These are phyloP conservation scores for Chrysopilus asiliformis DNA, from an alignment of 2,888 invertebrate species.

Conservation along the genomic window DNA sequence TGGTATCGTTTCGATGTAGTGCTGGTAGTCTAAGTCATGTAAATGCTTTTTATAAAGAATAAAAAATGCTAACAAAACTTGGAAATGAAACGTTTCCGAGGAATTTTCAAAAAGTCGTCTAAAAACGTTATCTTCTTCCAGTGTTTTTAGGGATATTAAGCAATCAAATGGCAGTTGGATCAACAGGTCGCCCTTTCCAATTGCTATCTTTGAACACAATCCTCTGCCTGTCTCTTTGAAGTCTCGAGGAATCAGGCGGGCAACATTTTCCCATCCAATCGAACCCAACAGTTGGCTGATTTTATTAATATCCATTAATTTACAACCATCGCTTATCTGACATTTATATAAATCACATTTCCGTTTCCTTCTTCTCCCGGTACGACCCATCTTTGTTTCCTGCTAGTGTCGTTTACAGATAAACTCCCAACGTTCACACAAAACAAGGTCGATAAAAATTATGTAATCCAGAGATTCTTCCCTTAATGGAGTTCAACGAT, in stretches of 20 bases:
- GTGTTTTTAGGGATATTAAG: slow-evolving; percentile 45
- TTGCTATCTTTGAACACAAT: slow-evolving; percentile 45
- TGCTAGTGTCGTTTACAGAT: not conserved
- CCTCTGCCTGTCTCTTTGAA: slow-evolving; percentile 63
- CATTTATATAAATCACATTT: not conserved
- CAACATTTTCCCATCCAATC: slow-evolving; percentile 43
- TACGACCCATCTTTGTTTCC: slow-evolving; percentile 10
- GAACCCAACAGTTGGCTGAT: slow-evolving; percentile 17
- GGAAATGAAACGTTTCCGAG: too few species aligned
- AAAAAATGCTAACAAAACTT: slow-evolving; percentile 61
- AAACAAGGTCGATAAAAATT: too few species aligned
- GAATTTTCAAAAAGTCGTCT: slow-evolving; percentile 40
- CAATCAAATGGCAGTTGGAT: slow-evolving; percentile 46
- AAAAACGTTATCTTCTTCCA: slow-evolving; percentile 42
- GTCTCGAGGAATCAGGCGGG: slow-evolving; percentile 41
- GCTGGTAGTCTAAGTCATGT: slow-evolving; percentile 43
- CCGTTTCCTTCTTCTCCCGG: slow-evolving; percentile 3
- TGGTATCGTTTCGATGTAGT: slow-evolving; percentile 60
- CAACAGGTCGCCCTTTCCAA: slow-evolving; percentile 44
- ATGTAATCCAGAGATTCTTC: too few species aligned
- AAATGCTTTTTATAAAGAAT: slow-evolving; percentile 53
- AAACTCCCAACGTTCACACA: too few species aligned
- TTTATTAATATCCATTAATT: too few species aligned
- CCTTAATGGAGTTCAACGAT: too few species aligned
- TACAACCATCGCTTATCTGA: too few species aligned